Conservation (phyloP, 2,797 vertebrate species). For the Hipposideros larvatus region DNA sequence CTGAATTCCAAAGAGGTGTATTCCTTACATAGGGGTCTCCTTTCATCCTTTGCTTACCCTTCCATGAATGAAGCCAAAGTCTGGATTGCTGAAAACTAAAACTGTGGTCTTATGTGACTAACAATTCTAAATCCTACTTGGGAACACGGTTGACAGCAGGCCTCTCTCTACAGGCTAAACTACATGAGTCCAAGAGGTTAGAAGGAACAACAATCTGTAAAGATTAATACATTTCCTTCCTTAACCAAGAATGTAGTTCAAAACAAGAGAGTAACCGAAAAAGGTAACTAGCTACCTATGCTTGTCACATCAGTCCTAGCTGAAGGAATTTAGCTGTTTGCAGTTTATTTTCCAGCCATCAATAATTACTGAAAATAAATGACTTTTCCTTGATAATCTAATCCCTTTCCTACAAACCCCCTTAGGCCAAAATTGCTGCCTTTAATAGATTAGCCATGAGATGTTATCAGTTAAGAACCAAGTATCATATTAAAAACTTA, state of each 20-base stretch:
- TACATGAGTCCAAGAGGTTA: not conserved
- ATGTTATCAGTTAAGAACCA: constrained; percentile 22
- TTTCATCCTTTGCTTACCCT: not conserved
- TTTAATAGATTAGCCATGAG: not conserved
- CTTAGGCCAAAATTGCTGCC: not conserved
- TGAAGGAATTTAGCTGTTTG: not conserved
- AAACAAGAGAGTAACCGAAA: constrained; percentile 4
- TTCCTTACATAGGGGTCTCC: not conserved
- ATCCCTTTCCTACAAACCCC: not conserved
- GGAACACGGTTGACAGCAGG: not conserved
- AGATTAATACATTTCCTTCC: not conserved
- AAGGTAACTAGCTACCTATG: not conserved
- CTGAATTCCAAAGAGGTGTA: not conserved
- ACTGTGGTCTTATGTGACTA: not conserved
- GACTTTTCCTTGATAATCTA: not conserved
- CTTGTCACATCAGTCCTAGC: not conserved
- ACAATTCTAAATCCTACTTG: not conserved
- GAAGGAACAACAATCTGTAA: not conserved
- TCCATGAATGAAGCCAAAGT: not conserved
- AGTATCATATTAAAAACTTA: constrained; percentile 12
- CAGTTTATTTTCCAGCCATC: constrained; percentile 36
- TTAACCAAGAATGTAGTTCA: not conserved
- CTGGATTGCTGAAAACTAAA: not conserved
- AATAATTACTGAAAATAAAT: not conserved
- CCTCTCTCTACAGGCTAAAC: not conserved